Evolutionary conservation across 2,113 vertebrate species (phyloP).

Genomic region (Pteronura brasiliensis): DNA sequence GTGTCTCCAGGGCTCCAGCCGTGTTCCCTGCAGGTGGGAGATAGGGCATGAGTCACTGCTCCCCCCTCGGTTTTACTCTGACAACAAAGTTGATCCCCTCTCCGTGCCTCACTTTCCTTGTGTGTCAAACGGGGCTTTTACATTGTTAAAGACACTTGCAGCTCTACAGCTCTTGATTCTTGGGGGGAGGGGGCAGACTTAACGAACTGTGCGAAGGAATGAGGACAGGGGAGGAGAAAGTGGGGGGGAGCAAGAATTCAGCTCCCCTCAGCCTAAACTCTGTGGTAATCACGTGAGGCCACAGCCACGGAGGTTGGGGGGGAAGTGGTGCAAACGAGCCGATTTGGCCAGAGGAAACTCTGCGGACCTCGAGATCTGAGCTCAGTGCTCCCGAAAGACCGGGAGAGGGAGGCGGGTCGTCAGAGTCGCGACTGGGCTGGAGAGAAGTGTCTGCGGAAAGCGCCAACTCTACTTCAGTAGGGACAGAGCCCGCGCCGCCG

Average conservation of each 20-base stretch:
- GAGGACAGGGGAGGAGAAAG: background rate
- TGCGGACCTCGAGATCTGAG: background rate
- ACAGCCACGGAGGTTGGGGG: background rate
- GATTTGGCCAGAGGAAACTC: background rate
- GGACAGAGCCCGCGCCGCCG: rapidly evolving
- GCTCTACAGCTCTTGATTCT: background rate
- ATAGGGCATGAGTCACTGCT: background rate
- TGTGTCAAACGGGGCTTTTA: background rate
- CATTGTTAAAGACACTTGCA: background rate
- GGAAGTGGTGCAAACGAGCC: background rate
- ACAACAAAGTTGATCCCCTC: background rate
- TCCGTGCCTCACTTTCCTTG: constrained; percentile 49
- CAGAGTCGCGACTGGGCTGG: rapidly evolving
- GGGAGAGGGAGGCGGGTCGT: background rate
- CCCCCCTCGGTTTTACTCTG: background rate
- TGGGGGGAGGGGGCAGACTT: background rate
- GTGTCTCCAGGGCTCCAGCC: too few species aligned
- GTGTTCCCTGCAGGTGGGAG: background rate
- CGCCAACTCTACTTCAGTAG: too few species aligned
- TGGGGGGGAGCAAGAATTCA: background rate
- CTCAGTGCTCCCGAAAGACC: background rate
- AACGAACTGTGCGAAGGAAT: background rate
- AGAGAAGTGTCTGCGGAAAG: background rate
- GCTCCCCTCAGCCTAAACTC: background rate
- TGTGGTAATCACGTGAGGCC: background rate